Conservation (phyloP, 2,888 invertebrate species). For the Cetonia aurata region DNA sequence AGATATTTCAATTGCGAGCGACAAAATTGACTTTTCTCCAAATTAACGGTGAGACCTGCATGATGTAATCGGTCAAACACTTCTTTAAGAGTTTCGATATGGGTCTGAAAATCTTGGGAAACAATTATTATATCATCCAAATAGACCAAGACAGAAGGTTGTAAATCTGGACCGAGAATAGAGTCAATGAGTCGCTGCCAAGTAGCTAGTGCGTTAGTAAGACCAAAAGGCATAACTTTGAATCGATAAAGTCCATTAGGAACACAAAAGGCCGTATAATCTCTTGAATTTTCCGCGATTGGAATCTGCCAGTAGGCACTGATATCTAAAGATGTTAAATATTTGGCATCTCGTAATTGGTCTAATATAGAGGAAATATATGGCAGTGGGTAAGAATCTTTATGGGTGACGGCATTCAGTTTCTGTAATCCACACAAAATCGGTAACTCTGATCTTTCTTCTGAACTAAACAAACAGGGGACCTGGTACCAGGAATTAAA, state of each 20-base stretch:
- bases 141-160: constrained; percentile 49
- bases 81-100: constrained; percentile 42
- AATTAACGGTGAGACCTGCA: constrained; percentile 46
- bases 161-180: constrained; percentile 51
- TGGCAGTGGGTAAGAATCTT: constrained; percentile 45
- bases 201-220: constrained; percentile 55
- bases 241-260: constrained; percentile 57
- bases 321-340: constrained; percentile 53
- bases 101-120: constrained; percentile 35
- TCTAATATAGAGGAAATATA: constrained; percentile 50
- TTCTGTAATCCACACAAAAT: constrained; percentile 47
- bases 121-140: constrained; percentile 45
- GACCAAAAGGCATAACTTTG: constrained; percentile 55
- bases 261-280: constrained; percentile 57
- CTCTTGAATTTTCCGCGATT: constrained; percentile 47
- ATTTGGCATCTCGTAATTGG: constrained; percentile 52
- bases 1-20: too few relatives aligned
- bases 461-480: constrained; percentile 43
- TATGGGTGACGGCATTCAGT: constrained; percentile 44
- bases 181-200: constrained; percentile 55
- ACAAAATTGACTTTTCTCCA: too few relatives aligned
- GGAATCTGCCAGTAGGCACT: constrained; percentile 57
- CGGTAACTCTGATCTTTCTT: constrained; percentile 42
- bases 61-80: constrained; percentile 42
- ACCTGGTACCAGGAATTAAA: not conserved